These are phyloP conservation scores for Subacronicta megacephala DNA, from an alignment of 2,888 invertebrate species.

Conservation along the genomic window DNA sequence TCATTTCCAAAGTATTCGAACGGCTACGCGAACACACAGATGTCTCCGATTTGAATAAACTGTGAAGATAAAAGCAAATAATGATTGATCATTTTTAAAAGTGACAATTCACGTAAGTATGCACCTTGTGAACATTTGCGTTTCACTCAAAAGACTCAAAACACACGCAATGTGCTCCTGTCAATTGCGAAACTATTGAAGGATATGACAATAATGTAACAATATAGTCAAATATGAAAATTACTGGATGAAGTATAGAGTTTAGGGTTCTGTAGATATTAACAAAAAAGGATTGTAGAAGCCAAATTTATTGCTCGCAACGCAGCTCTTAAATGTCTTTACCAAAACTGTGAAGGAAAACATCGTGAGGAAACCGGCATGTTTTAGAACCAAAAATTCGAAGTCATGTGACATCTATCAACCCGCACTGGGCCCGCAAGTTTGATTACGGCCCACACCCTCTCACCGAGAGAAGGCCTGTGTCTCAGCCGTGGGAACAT, in stretches of 20 bases:
- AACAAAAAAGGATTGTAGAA: too few species aligned
- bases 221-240: slow-evolving; percentile 24
- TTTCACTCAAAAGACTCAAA: slow-evolving; percentile 54
- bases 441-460: too few species aligned
- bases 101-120: slow-evolving; percentile 38
- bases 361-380: too few species aligned
- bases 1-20: slow-evolving; percentile 39
- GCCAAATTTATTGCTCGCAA: too few species aligned
- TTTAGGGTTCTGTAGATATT: slow-evolving; percentile 29
- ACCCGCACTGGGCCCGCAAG: too few species aligned
- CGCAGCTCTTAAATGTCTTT: too few species aligned
- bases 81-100: slow-evolving; percentile 63
- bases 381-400: too few species aligned
- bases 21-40: slow-evolving; percentile 42
- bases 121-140: slow-evolving; percentile 66
- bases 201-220: slow-evolving; percentile 42
- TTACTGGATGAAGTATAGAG: not conserved
- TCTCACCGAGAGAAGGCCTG: too few species aligned
- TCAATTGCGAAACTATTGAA: slow-evolving; percentile 70
- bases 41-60: slow-evolving; percentile 52
- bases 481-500: too few species aligned
- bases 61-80: slow-evolving; percentile 60
- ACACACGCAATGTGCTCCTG: slow-evolving; percentile 75
- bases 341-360: too few species aligned
- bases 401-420: too few species aligned